Base-by-base conservation (phyloP, 23 tunicate genomes). In the Trididemnum miniatum region DNA sequence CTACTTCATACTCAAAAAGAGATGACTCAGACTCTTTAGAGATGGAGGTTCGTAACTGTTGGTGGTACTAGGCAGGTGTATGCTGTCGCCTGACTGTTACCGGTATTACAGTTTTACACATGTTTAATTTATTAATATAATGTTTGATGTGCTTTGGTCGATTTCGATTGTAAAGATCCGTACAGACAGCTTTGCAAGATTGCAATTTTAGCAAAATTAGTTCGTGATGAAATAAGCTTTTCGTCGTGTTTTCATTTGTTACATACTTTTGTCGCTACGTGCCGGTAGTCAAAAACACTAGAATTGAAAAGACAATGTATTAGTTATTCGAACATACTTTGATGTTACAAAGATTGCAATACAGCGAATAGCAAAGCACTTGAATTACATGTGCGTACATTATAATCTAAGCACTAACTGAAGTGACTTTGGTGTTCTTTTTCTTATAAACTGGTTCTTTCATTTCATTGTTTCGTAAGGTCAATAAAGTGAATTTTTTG, bases 31-130 rank as follows among this genome's bases (percentile, higher is more conserved):
- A 44, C 15, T 9, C 9, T 44, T 9, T 44, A 44, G 54, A 44
- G 15, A 44, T 44, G 54, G 54, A 44, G 54, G 54, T 44, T 44
- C 9, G 15, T 44, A 44, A 44, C 54, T 44, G 12, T 44, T 44
- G 15, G 54, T 44, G 54, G 54, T 44, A 44, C 15, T 15, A 44
- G 54, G 54, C 9, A 44, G 15, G 54, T 44, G 54, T 44, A 44
- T 44, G 54, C 54, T 44, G 54, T 15, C 54, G 54, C 54, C 54
- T 7, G 54, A 44, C 54, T 44, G 15, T 15, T 44, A 44, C 54
- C 54, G n/a, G n/a, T n/a, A n/a, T n/a, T n/a, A 44, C 54, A 44
- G 54, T 62, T 62, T 62, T 26, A 62, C 27, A 12, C 67, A 62
- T 62, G 29, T 26, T 20, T 62, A 25, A 20, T 62, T 62, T n/a